Base-by-base conservation (phyloP, 2,888 invertebrate species). In the Emesis furor region DNA sequence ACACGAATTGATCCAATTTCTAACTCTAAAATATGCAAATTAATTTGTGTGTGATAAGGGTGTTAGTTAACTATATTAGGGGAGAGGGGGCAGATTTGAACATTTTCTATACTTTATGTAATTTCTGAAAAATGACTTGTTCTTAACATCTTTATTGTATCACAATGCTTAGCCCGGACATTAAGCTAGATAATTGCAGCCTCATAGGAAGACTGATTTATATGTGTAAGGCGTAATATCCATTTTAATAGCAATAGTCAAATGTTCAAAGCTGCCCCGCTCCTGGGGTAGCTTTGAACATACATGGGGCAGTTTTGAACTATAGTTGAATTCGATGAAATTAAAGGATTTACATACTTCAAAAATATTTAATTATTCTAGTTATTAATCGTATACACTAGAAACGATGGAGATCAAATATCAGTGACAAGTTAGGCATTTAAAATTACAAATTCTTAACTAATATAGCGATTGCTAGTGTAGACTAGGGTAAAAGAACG, bases 21-120 rank as follows among this genome's bases (percentile, higher is more conserved):
- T n/a, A n/a, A n/a, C n/a, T n/a, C n/a, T n/a, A n/a, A n/a, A n/a
- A n/a, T n/a, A n/a, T n/a, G n/a, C n/a, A n/a, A n/a, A n/a, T n/a
- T n/a, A n/a, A n/a, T n/a, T n/a, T n/a, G n/a, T n/a, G n/a, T n/a
- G n/a, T n/a, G n/a, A n/a, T n/a, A n/a, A n/a, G n/a, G n/a, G n/a
- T n/a, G n/a, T n/a, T n/a, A n/a, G n/a, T n/a, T n/a, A n/a, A n/a
- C n/a, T n/a, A n/a, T n/a, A n/a, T n/a, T 39, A 39, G 39, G 51
- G 51, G 51, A 17, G n/a, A 55, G 51, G 51, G 51, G 65, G 65
- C 51, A 51, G 65, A 68, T 68, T 35, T 55, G 65, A 73, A 78
- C 73, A 78, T 78, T 78, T 75, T 78, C 55, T 73, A 35, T 67
- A 32, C 72, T 73, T 55, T 55, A 55, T 55, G 17, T 55, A 17